A percentile compares a stretch with the other conserved stretches of the same genome.
These are phyloP conservation scores for Mus caroli DNA, from an alignment of 2,797 vertebrate species.

Conservation along the genomic window DNA sequence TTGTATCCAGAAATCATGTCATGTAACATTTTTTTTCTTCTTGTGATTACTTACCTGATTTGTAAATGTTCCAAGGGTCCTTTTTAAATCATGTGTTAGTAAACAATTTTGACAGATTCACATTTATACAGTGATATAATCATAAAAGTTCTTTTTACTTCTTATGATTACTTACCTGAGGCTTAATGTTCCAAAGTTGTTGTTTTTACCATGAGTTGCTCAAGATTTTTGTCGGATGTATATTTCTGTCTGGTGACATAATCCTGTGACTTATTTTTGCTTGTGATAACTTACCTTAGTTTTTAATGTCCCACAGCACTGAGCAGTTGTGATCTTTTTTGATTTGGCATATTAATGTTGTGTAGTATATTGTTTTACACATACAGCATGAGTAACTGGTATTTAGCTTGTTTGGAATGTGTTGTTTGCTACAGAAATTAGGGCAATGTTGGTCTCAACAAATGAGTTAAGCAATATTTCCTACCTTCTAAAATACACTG, in stretches of 20 bases:
- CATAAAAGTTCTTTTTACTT: background rate
- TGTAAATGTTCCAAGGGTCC: background rate
- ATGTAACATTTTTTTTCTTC: background rate
- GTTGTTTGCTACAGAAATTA: background rate
- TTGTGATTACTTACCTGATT: background rate
- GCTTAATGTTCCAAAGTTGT: background rate
- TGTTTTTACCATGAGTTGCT: background rate
- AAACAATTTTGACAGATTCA: background rate
- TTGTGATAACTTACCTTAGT: background rate
- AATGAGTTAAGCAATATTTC: background rate
- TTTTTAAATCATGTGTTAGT: background rate
- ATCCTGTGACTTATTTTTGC: background rate
- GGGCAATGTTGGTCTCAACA: background rate
- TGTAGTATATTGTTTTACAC: background rate
- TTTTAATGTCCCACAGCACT: background rate
- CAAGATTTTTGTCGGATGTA: background rate
- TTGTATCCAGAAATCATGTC: background rate
- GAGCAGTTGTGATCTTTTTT: background rate
- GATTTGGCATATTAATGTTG: background rate
- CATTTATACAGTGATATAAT: background rate
- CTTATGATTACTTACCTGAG: background rate
- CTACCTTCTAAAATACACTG: background rate
- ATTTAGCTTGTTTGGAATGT: background rate
- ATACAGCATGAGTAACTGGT: background rate
- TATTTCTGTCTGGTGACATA: background rate